Evolutionary conservation across 1,140 invertebrate species (phyloP).

Genomic region (Aplysia californica): DNA sequence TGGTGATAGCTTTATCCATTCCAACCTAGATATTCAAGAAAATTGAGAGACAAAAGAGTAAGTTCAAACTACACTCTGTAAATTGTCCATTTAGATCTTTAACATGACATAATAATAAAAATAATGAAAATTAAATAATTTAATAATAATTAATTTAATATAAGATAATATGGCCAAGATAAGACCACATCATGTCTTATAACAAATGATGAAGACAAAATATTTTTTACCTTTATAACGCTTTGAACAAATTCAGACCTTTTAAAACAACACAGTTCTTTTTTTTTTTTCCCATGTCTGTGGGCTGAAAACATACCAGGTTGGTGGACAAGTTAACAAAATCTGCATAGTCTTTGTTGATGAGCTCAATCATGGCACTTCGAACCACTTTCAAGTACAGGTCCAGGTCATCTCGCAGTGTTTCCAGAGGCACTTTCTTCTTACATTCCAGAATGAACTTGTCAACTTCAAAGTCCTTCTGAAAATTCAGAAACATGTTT

Average conservation of each 20-base stretch:
- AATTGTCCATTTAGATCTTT: too few species aligned
- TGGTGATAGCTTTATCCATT: conserved; percentile 86
- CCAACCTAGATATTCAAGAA: conserved; percentile 72
- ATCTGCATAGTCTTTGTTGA: conserved; percentile 97
- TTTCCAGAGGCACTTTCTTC: conserved; percentile 84
- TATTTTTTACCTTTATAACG: background rate
- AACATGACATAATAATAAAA: background rate
- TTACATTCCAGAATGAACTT: conserved; percentile 88
- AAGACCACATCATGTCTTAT: too few species aligned
- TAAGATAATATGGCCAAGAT: too few species aligned
- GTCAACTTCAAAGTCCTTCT: conserved; percentile 90
- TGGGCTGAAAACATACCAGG: conserved; percentile 76
- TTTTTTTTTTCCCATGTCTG: too few species aligned
- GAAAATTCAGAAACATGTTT: too few species aligned
- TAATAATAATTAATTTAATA: too few species aligned
- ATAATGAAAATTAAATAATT: too few species aligned
- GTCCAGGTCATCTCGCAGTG: conserved; percentile 89
- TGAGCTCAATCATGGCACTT: conserved; percentile 94
- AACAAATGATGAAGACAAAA: too few species aligned
- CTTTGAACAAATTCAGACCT: too few species aligned
- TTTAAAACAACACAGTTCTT: too few species aligned
- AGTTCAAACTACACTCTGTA: too few species aligned
- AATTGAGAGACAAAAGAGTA: background rate
- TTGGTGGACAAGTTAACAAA: conserved; percentile 97
- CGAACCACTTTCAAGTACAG: conserved; percentile 89